Conservation (phyloP, 2,797 vertebrate genomes). For the Philypnodon macrostomus region DNA sequence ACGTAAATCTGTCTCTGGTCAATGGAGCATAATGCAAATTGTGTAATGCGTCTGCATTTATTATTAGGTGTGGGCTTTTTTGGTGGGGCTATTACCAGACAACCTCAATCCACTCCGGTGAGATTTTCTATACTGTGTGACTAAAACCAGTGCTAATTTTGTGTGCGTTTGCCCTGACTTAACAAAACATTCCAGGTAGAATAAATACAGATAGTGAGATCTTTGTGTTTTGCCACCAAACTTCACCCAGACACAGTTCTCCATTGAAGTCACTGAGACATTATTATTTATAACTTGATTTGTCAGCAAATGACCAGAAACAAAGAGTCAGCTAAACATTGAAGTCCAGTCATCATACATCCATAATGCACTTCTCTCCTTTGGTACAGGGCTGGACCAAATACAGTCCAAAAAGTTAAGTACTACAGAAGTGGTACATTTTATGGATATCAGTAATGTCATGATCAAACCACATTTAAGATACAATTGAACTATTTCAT, state of each 20-base stretch:
- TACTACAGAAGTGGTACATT: no score
- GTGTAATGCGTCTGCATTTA: no score
- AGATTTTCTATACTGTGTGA: no score
- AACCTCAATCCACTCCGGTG: no score
- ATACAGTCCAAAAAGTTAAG: not conserved
- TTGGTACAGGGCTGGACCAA: slow-evolving; percentile 6
- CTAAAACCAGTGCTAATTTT: not conserved
- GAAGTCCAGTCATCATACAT: slow-evolving; percentile 1
- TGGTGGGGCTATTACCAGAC: not conserved
- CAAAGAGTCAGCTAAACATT: slow-evolving; percentile 15
- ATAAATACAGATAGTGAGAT: not conserved
- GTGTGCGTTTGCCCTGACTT: not conserved
- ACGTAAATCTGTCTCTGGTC: not conserved
- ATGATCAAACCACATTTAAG: no score
- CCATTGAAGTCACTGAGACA: not conserved
- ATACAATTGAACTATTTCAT: no score
- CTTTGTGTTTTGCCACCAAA: no score
- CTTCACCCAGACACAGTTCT: no score
- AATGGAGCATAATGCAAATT: no score
- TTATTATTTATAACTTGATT: slow-evolving; percentile 46
- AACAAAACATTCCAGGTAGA: not conserved
- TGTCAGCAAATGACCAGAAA: slow-evolving; percentile 44
- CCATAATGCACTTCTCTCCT: slow-evolving; percentile 6
- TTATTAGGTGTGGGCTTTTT: no score
- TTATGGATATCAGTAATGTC: no score